Percentiles rank a stretch among this genome's conserved stretches.
These are phyloP conservation scores for Orchesella flavescens DNA, from an alignment of 2,888 invertebrate species.

Conservation along the genomic window DNA sequence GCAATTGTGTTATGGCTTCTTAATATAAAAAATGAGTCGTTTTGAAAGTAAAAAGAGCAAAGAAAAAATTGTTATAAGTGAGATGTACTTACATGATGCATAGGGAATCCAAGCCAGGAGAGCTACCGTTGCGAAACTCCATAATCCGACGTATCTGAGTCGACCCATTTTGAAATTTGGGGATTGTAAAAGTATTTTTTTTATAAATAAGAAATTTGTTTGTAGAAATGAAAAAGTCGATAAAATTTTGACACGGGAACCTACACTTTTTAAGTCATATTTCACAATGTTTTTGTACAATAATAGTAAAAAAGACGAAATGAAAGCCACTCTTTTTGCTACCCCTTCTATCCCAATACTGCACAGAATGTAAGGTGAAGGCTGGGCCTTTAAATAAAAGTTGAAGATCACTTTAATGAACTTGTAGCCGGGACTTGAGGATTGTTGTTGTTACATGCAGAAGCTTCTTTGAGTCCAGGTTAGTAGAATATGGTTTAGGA, in stretches of 20 bases:
- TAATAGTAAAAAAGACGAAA: not conserved
- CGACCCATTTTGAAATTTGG: slow-evolving; percentile 34
- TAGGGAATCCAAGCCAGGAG: slow-evolving; percentile 52
- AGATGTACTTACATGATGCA: slow-evolving; percentile 45
- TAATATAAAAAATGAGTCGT: too few relatives aligned
- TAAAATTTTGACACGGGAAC: not conserved
- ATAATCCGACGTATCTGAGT: slow-evolving; percentile 35
- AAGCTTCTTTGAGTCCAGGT: slow-evolving; percentile 50
- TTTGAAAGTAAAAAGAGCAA: too few relatives aligned
- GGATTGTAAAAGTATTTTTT: not conserved
- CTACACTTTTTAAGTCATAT: slow-evolving; percentile 47
- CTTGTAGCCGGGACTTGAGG: not conserved
- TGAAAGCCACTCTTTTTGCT: slow-evolving; percentile 46
- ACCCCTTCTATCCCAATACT: slow-evolving; percentile 42
- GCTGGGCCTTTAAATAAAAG: slow-evolving; percentile 54
- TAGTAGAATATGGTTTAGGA: slow-evolving; percentile 36
- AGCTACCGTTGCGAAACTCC: slow-evolving; percentile 53
- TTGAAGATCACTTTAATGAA: slow-evolving; percentile 34
- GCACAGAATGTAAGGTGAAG: slow-evolving; percentile 42
- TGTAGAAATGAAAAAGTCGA: not conserved
- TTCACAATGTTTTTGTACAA: slow-evolving; percentile 13
- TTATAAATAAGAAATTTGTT: slow-evolving; percentile 5
- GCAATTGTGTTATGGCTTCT: too few relatives aligned
- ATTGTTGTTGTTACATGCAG: not conserved
- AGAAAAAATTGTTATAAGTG: too few relatives aligned